A percentile compares a stretch with the other conserved stretches of the same genome.
These are phyloP conservation scores for Geophilus truncorum DNA, from an alignment of 2,888 invertebrate genomes.

Conservation along the genomic window DNA sequence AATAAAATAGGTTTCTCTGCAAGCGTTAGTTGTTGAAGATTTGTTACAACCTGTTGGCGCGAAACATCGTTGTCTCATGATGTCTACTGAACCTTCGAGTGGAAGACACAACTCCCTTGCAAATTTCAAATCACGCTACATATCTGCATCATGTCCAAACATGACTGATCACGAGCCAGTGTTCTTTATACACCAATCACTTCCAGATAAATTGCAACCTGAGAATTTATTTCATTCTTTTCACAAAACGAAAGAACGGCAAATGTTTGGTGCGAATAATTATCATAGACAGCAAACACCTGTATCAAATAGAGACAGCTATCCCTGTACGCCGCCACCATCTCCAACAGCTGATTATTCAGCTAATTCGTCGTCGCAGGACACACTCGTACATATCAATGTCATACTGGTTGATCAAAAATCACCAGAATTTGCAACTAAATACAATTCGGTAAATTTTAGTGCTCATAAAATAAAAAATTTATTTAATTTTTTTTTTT, in stretches of 20 bases:
- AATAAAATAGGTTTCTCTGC: slow-evolving; percentile 64
- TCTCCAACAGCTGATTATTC: slow-evolving; percentile 53
- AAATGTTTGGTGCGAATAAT: slow-evolving; percentile 29
- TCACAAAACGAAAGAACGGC: slow-evolving; percentile 22
- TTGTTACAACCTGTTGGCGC: slow-evolving; percentile 71
- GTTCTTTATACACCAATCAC: slow-evolving; percentile 49
- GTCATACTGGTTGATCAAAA: slow-evolving; percentile 60
- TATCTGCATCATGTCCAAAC: slow-evolving; percentile 78
- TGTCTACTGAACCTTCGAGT: slow-evolving; percentile 52
- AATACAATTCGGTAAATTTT: slow-evolving; percentile 55
- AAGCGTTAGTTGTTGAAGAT: slow-evolving; percentile 87
- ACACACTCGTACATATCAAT: slow-evolving; percentile 70
- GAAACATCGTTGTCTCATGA: slow-evolving; percentile 76
- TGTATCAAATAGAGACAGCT: slow-evolving; percentile 7
- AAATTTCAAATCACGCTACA: slow-evolving; percentile 48
- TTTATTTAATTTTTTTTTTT: slow-evolving; percentile 25
- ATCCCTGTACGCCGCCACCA: slow-evolving; percentile 61
- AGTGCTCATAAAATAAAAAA: background rate
- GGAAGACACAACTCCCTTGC: background rate
- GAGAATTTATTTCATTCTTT: slow-evolving; percentile 50
- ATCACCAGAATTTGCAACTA: slow-evolving; percentile 61
- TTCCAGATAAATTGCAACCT: slow-evolving; percentile 59
- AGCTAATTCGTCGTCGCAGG: slow-evolving; percentile 47
- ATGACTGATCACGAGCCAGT: slow-evolving; percentile 51
- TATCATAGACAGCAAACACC: background rate